These are phyloP conservation scores for Pantelozetes paolii DNA, from an alignment of 2,888 invertebrate genomes.

Conservation along the genomic window DNA sequence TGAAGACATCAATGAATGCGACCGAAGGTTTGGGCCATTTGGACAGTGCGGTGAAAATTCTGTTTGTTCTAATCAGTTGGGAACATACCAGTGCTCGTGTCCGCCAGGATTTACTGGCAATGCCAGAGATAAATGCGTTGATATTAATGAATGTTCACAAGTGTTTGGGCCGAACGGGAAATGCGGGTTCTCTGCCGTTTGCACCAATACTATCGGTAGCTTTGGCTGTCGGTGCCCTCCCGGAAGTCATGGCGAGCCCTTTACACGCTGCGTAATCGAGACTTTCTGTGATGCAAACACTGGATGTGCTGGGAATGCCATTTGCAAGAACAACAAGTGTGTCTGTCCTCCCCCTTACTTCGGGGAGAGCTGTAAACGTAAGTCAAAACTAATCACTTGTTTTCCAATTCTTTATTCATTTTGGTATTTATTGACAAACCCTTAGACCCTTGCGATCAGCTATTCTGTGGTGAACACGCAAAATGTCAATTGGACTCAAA, in stretches of 20 bases:
- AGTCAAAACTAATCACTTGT: slow-evolving; percentile 53
- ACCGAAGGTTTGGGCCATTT: slow-evolving; percentile 67
- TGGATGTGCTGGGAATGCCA: slow-evolving; percentile 83
- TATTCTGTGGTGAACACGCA: slow-evolving; percentile 77
- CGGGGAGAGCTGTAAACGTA: slow-evolving; percentile 85
- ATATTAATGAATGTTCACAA: slow-evolving; percentile 48
- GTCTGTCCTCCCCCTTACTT: slow-evolving; percentile 84
- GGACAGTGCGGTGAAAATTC: slow-evolving; percentile 81
- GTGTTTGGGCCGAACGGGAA: slow-evolving; percentile 48
- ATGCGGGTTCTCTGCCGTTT: slow-evolving; percentile 72
- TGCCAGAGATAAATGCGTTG: slow-evolving; percentile 65
- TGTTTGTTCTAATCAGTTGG: slow-evolving; percentile 69
- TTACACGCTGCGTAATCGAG: slow-evolving; percentile 53
- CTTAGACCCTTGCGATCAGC: slow-evolving; percentile 80
- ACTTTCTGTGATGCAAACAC: slow-evolving; percentile 62
- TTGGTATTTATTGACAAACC: neutral
- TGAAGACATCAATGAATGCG: slow-evolving; percentile 78
- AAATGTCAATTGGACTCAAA: slow-evolving; percentile 75
- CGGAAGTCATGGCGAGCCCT: slow-evolving; percentile 53
- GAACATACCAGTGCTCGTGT: slow-evolving; percentile 73
- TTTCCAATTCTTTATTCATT: neutral
- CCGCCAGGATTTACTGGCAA: slow-evolving; percentile 74
- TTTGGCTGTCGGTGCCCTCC: slow-evolving; percentile 80
- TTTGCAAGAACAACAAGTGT: slow-evolving; percentile 77
- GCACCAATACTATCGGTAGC: slow-evolving; percentile 73